Conservation (phyloP, 2,888 invertebrate species). For the Heteromurus nitidus region DNA sequence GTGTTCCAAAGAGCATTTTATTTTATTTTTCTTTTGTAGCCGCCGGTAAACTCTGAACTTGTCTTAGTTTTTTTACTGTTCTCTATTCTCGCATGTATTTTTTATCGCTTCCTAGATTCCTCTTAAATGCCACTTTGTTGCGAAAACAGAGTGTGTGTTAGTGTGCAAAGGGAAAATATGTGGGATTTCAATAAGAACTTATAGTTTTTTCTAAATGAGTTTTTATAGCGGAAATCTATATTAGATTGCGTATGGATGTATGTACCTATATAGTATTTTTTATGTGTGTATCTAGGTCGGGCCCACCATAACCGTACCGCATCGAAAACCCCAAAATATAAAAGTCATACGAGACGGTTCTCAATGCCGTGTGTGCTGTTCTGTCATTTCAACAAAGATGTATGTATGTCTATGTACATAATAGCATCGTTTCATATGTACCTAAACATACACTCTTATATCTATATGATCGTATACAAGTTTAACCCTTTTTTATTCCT, state of each 20-base stretch:
- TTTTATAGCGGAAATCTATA: not conserved
- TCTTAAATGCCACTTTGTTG: constrained; percentile 46
- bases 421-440: too few species aligned
- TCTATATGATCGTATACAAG: too few species aligned
- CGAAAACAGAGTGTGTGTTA: constrained; percentile 17
- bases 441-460: too few species aligned
- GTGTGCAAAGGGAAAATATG: constrained; percentile 8
- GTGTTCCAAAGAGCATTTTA: constrained; percentile 1
- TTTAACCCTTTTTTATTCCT: too few species aligned
- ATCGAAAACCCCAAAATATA: not conserved
- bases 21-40: constrained; percentile 2
- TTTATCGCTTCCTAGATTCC: constrained; percentile 1
- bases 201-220: not conserved
- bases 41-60: constrained; percentile 46
- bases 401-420: not conserved
- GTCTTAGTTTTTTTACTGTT: constrained; percentile 40
- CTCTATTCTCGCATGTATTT: not conserved
- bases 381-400: not conserved
- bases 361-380: too few species aligned
- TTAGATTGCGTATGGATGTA: not conserved
- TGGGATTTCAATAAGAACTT: constrained; percentile 8
- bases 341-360: constrained; percentile 4
- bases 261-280: constrained; percentile 6
- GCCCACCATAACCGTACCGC: constrained; percentile 20
- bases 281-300: constrained; percentile 46